phyloP scores from a whole-genome alignment of 2,888 invertebrate genomes.

The Liodrosophila aerea region DNA sequence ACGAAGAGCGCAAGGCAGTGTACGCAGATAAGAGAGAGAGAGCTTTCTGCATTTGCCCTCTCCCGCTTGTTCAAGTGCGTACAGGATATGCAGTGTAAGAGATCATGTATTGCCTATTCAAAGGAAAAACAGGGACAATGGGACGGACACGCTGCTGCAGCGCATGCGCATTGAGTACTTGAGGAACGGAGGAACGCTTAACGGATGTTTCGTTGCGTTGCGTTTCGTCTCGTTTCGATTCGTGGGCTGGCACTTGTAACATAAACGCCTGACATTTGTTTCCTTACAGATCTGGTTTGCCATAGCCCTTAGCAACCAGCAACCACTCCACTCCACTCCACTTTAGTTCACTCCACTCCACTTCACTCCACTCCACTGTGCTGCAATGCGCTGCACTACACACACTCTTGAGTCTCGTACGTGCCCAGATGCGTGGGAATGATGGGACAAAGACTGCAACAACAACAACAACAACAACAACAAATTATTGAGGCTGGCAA shows the following conservation, averaged over 20 bases:
- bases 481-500: slow-evolving; percentile 16
- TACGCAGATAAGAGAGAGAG: slow-evolving; percentile 1
- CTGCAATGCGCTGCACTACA: slow-evolving; percentile 1
- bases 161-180: slow-evolving; percentile 51
- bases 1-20: slow-evolving; percentile 27
- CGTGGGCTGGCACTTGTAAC: slow-evolving; percentile 71
- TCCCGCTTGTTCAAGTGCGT: slow-evolving; percentile 25
- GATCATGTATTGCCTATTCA: slow-evolving; percentile 33
- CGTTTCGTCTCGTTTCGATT: slow-evolving; percentile 12
- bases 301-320: slow-evolving; percentile 20
- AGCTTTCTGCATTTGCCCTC: slow-evolving; percentile 19
- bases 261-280: slow-evolving; percentile 76
- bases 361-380: neutral
- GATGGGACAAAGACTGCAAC: slow-evolving; percentile 53
- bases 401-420: slow-evolving; percentile 66
- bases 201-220: slow-evolving; percentile 65
- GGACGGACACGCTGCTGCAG: slow-evolving; percentile 1
- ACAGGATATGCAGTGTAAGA: slow-evolving; percentile 39
- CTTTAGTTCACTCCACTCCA: slow-evolving; percentile 11
- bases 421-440: slow-evolving; percentile 79
- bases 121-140: slow-evolving; percentile 43
- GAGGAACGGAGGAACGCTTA: slow-evolving; percentile 62
- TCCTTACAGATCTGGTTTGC: slow-evolving; percentile 57
- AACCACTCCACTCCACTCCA: slow-evolving; percentile 19
- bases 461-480: slow-evolving; percentile 11